Conservation (phyloP, 2,888 invertebrate species). For the Embidobia sp. region DNA sequence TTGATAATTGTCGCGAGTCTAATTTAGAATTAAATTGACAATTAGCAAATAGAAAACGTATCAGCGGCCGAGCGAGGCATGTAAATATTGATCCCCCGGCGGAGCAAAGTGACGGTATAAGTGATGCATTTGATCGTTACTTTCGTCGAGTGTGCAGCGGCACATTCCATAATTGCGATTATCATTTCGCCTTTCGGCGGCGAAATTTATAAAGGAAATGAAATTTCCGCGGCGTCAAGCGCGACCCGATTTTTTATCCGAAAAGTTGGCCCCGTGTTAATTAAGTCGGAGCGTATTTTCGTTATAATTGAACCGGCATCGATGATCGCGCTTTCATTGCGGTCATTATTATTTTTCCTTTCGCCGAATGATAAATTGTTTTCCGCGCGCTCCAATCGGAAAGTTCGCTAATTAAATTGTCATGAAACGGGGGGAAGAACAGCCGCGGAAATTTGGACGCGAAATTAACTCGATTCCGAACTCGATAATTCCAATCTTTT, state of each 20-base stretch:
- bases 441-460: too few relatives aligned
- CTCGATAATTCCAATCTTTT: conserved; percentile 30
- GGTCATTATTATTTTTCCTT: neutral
- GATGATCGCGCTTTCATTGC: neutral
- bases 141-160: neutral
- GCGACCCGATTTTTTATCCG: neutral
- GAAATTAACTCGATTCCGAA: conserved; percentile 36
- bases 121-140: conserved; percentile 44
- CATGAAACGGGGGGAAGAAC: too few relatives aligned
- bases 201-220: conserved; percentile 47
- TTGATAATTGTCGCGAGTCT: neutral
- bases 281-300: conserved; percentile 16
- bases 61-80: conserved; percentile 11
- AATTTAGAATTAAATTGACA: conserved; percentile 33
- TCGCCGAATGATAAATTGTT: too few relatives aligned
- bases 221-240: conserved; percentile 37
- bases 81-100: conserved; percentile 36
- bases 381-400: too few relatives aligned
- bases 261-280: neutral
- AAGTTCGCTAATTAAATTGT: neutral
- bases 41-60: conserved; percentile 26
- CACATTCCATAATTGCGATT: conserved; percentile 32
- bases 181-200: conserved; percentile 29
- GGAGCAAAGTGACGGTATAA: conserved; percentile 15
- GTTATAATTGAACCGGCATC: neutral